Percentiles rank a stretch among this genome's conserved stretches.
These are phyloP conservation scores for Vimba vimba DNA, from an alignment of 2,113 vertebrate species.

Conservation along the genomic window DNA sequence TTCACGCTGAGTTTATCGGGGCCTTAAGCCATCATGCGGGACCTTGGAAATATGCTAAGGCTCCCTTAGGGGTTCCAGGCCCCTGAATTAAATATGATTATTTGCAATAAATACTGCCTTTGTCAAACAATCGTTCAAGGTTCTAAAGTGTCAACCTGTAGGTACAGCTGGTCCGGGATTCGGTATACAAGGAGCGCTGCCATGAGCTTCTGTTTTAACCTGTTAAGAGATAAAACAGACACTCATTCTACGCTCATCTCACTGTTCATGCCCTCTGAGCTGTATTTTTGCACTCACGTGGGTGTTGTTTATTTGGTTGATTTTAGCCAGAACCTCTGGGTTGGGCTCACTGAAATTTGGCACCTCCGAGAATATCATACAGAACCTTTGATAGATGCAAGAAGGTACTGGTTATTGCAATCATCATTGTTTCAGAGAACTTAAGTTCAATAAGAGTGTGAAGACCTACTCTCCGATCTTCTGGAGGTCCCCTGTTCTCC, in stretches of 20 bases:
- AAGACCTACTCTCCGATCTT: constrained; percentile 86
- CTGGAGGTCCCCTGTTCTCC: constrained; percentile 84
- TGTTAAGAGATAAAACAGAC: constrained; percentile 59
- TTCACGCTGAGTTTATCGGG: too few relatives aligned
- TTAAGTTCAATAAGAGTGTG: constrained; percentile 47
- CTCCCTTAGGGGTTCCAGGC: too few relatives aligned
- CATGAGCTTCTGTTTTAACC: constrained; percentile 79
- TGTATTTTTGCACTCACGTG: constrained; percentile 67
- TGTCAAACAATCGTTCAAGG: not conserved
- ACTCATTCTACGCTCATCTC: not conserved
- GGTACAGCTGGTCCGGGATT: constrained; percentile 73
- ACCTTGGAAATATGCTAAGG: not conserved
- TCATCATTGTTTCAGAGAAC: not conserved
- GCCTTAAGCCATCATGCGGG: not conserved
- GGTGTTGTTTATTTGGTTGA: constrained; percentile 72
- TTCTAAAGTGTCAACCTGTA: constrained; percentile 67
- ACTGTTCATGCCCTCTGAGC: not conserved
- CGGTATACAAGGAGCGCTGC: constrained; percentile 70
- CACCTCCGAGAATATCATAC: constrained; percentile 89
- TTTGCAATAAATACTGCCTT: not conserved
- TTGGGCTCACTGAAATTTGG: constrained; percentile 89
- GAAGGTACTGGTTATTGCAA: not conserved
- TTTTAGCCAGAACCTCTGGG: constrained; percentile 74
- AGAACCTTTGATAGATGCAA: constrained; percentile 74
- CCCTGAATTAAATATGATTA: not conserved